Conservation (phyloP, 2,797 vertebrate genomes). For the Pyrocephalus nanus region DNA sequence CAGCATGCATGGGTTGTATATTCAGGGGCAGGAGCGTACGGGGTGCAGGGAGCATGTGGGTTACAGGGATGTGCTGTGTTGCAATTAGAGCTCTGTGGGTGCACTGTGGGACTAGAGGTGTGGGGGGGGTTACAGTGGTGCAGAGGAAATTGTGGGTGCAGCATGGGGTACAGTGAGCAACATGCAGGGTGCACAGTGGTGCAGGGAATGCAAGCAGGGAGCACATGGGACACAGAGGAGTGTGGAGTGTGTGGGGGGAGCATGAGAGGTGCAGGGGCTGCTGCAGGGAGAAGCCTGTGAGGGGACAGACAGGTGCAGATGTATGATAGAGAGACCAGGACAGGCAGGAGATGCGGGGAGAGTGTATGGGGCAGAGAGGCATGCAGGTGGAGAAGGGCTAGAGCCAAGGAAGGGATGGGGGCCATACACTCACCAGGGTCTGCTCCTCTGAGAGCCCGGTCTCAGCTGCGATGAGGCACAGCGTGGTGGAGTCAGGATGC, state of each 20-base stretch:
- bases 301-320: not conserved
- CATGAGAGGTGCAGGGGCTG: not conserved
- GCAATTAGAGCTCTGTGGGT: not conserved
- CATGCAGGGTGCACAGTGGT: not conserved
- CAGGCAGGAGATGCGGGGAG: not conserved
- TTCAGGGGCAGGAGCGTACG: fast-evolving
- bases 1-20: fast-evolving
- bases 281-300: not conserved
- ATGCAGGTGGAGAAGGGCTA: not conserved
- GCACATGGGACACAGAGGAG: not conserved
- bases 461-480: constrained; percentile 90
- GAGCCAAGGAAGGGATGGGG: not conserved
- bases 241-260: fast-evolving
- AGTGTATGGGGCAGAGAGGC: not conserved
- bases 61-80: not conserved
- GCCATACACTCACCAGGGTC: constrained; percentile 79
- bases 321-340: not conserved
- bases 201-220: not conserved
- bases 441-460: constrained; percentile 87
- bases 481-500: constrained; percentile 84
- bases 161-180: not conserved
- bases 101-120: not conserved
- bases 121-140: not conserved
- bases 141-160: not conserved
- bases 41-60: not conserved